phyloP scores from a whole-genome alignment of 1,140 invertebrate species.

The Philotrypesis tridentata region DNA sequence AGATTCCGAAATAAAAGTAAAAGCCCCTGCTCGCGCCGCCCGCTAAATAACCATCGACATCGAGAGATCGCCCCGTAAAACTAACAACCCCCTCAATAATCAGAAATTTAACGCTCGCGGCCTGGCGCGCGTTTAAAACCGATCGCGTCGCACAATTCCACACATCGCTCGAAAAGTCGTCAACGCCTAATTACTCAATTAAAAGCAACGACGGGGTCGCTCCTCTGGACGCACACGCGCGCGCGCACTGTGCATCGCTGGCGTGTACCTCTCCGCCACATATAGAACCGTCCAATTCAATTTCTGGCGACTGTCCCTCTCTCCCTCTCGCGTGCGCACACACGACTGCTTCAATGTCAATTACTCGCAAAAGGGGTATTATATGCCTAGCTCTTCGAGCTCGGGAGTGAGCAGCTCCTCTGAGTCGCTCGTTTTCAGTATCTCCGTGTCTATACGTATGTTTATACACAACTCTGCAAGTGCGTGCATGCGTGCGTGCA shows the following conservation, averaged over 20 bases:
- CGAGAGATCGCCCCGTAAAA: background rate
- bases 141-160: background rate
- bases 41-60: background rate
- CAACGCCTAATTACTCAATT: conserved; percentile 36
- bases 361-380: conserved; percentile 31
- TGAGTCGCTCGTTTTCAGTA: conserved; percentile 2
- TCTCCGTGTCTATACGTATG: background rate
- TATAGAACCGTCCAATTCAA: conserved; percentile 24
- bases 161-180: conserved; percentile 16
- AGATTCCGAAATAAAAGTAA: background rate
- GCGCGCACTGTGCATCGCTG: background rate
- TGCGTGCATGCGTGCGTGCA: background rate
- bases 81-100: background rate
- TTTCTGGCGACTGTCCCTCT: conserved; percentile 1
- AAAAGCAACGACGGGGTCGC: conserved; percentile 20
- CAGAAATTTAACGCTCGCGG: background rate
- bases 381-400: conserved; percentile 2
- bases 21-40: background rate
- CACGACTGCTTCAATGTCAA: conserved; percentile 27
- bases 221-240: background rate
- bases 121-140: background rate
- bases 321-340: background rate
- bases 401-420: background rate
- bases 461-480: too few species aligned
- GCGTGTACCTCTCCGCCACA: background rate